Evolutionary conservation across 2,113 vertebrate genomes (phyloP), one percentile per base, ranked within the genome.

Genomic region (Pogonocichla stellata): DNA sequence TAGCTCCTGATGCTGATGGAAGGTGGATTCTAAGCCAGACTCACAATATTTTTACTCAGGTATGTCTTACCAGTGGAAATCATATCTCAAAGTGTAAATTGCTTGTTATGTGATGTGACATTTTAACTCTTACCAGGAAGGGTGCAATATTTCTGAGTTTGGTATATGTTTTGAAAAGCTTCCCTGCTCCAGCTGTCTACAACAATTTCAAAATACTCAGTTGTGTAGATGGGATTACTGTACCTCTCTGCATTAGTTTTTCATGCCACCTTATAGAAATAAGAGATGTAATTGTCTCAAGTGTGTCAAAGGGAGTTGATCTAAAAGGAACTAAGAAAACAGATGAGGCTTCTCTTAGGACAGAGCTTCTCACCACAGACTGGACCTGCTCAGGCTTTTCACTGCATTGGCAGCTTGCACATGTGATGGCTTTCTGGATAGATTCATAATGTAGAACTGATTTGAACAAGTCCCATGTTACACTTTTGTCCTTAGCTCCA

Each of bases 31-130:
- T 99, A 93, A 99, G 99, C 97, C 99, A 99, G 96, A 99, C 99
- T 9, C 99, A 99, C 97, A 98, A 99, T 95, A 99, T 99, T 95
- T 99, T 99, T 97, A 99, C 99, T 96, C 99, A 99, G 99, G 99
- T 99, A 97, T 65, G 91, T 91, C 29, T 92, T 58, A 14, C 51
- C 67, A n/a, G 45, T 40, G 69, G 24, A 74, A 57, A 78, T 57
- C 58, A n/a, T 36, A 36, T 60, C 72, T 60, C 34, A 10, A 23
- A 50, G 36, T 17, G 7, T 58, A 33, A 69, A 38, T 42, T 36
- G 8, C 15, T 58, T 31, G 15, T 61, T 24, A 51, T 0, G 0
- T 72, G 40, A 58, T 60, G 25, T 45, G 74, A 56, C 9, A 14
- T 3, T 12, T 8, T 48, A 40, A 34, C 92, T 86, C 40, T 66